These are phyloP conservation scores for Zaprionus inermis DNA, from an alignment of 1,140 invertebrate genomes.

Conservation along the genomic window DNA sequence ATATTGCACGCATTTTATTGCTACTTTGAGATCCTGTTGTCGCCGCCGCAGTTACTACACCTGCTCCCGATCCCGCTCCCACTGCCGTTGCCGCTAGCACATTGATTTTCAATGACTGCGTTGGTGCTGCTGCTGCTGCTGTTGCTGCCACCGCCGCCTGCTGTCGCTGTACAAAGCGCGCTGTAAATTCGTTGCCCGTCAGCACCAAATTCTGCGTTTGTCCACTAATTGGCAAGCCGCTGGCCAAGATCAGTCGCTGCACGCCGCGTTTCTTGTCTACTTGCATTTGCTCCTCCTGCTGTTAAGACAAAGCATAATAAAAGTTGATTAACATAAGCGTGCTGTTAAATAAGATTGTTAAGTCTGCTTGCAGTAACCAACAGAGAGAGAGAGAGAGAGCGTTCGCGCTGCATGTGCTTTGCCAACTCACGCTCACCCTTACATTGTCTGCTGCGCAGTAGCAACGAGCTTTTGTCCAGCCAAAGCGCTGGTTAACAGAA, in stretches of 20 bases:
- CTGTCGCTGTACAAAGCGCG: conserved; percentile 69
- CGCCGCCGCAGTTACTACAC: conserved; percentile 16
- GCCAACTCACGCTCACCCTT: neutral
- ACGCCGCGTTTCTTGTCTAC: conserved; percentile 54
- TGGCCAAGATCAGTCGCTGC: conserved; percentile 72
- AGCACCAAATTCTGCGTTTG: conserved; percentile 77
- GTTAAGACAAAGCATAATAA: neutral
- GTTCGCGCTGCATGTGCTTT: neutral
- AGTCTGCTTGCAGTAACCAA: no score
- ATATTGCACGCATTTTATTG: conserved; percentile 81
- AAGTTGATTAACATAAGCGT: conserved; percentile 3
- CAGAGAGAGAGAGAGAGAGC: no score
- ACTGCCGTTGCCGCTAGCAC: conserved; percentile 11
- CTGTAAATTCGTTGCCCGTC: conserved; percentile 75
- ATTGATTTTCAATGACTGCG: conserved; percentile 32
- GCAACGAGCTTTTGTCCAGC: neutral
- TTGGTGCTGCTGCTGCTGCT: no score
- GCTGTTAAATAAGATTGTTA: neutral
- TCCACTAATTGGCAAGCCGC: conserved; percentile 68
- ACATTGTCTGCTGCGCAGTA: neutral
- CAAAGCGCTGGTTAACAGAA: neutral
- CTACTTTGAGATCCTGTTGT: conserved; percentile 64
- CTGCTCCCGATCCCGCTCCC: conserved; percentile 17
- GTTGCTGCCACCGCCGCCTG: conserved; percentile 29
- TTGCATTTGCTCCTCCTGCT: conserved; percentile 69